phyloP scores from a whole-genome alignment of 53 echinoderm and acorn worm species.

The Stichopus horrens region DNA sequence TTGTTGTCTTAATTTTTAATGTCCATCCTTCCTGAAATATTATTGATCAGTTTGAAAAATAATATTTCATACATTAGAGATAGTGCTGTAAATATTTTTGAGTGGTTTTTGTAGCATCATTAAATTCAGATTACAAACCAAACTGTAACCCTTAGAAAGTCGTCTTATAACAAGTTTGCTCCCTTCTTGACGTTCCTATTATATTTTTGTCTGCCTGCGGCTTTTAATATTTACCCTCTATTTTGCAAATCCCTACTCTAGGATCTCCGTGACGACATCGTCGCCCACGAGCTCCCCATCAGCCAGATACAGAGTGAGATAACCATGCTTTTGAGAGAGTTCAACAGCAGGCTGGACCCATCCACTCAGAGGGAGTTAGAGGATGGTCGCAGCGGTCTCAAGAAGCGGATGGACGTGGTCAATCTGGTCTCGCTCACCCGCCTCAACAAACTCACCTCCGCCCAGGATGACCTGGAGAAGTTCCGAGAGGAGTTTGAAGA shows the following conservation, averaged over 20 bases:
- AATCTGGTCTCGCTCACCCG: conserved; percentile 82
- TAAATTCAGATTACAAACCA: too few relatives aligned
- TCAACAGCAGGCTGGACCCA: conserved; percentile 73
- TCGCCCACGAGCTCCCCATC: conserved; percentile 78
- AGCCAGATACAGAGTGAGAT: conserved; percentile 66
- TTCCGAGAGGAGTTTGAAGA: conserved; percentile 87
- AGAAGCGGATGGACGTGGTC: conserved; percentile 85
- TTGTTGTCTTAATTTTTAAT: too few relatives aligned
- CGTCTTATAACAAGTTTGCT: too few relatives aligned
- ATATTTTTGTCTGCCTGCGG: too few relatives aligned
- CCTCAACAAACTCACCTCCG: conserved; percentile 77
- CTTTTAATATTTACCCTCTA: too few relatives aligned
- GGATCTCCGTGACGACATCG: conserved; percentile 77
- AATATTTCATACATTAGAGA: too few relatives aligned
- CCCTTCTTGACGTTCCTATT: too few relatives aligned
- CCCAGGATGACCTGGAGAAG: conserved; percentile 81
- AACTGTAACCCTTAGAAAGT: too few relatives aligned
- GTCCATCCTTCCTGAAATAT: too few relatives aligned
- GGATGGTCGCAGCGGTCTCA: conserved; percentile 64
- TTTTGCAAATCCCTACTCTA: background rate
- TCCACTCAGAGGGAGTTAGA: conserved; percentile 65
- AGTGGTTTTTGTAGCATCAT: too few relatives aligned
- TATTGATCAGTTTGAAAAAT: too few relatives aligned
- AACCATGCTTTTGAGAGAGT: conserved; percentile 73
- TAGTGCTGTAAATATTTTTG: too few relatives aligned